Evolutionary conservation across 2,797 vertebrate species (phyloP).

Genomic region (Oreochromis grahami): DNA sequence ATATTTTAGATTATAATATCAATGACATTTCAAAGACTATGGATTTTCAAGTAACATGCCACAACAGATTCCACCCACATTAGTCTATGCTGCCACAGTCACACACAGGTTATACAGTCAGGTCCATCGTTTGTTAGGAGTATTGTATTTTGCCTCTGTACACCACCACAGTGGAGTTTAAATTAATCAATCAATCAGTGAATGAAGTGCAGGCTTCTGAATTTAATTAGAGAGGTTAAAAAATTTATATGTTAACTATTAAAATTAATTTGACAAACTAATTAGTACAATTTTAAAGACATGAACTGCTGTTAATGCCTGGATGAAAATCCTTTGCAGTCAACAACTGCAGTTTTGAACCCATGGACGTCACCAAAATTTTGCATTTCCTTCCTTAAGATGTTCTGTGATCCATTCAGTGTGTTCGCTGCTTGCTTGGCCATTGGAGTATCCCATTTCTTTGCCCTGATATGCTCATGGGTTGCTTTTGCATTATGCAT

Average conservation of each 20-base stretch:
- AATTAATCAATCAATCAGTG: not conserved
- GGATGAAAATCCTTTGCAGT: not conserved
- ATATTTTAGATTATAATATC: not conserved
- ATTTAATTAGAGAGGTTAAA: not conserved
- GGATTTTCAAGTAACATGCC: not conserved
- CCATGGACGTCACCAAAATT: not conserved
- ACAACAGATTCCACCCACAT: not conserved
- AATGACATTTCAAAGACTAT: not conserved
- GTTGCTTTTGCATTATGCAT: not conserved
- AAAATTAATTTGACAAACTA: not conserved
- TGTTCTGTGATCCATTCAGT: not conserved
- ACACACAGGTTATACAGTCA: not conserved
- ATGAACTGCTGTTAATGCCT: not conserved
- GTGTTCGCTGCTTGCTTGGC: not conserved
- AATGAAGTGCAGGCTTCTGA: not conserved
- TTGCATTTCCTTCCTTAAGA: not conserved
- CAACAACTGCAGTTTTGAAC: not conserved
- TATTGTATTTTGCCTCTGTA: not conserved
- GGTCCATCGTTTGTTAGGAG: not conserved
- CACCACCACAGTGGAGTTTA: not conserved
- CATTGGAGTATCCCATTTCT: not conserved
- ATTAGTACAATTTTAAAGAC: not conserved
- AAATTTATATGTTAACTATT: not conserved
- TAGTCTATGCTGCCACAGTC: not conserved
- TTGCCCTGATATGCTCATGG: not conserved